phyloP scores from a whole-genome alignment of 2,113 vertebrate species.

The Centrocercus urophasianus region DNA sequence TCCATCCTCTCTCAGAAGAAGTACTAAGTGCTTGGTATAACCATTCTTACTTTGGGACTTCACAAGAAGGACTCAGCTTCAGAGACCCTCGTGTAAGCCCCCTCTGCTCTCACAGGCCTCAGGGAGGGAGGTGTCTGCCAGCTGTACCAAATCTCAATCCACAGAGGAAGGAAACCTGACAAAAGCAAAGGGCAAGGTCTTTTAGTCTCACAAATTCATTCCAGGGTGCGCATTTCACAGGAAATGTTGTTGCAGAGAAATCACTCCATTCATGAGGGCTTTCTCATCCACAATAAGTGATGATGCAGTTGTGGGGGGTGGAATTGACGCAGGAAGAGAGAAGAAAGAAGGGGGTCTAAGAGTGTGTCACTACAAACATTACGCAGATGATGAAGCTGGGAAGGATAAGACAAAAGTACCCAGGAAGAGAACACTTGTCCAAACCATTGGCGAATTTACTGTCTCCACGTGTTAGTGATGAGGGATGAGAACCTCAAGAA shows the following conservation, averaged over 20 bases:
- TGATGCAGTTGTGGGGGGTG: constrained; percentile 31
- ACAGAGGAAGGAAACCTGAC: neutral
- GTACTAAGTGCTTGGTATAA: neutral
- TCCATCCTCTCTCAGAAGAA: neutral
- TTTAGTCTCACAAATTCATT: neutral
- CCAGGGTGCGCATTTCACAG: neutral
- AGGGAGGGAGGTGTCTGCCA: fast-evolving
- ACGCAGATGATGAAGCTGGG: neutral
- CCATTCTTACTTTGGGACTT: neutral
- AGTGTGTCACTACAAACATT: neutral
- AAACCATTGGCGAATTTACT: neutral
- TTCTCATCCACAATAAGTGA: constrained; percentile 20
- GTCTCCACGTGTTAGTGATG: neutral
- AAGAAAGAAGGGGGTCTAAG: neutral
- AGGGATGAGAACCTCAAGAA: neutral
- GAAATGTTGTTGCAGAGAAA: constrained; percentile 11
- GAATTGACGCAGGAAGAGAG: constrained; percentile 49
- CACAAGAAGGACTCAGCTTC: neutral
- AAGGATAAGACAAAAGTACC: neutral
- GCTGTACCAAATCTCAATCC: neutral
- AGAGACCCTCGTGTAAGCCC: fast-evolving
- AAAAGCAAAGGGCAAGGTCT: neutral
- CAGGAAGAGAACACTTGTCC: neutral
- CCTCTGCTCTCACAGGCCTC: neutral
- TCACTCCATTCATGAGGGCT: constrained; percentile 23